These are phyloP conservation scores for Panagrolaimus sp. DNA, from an alignment of 1,140 invertebrate species.

Conservation along the genomic window DNA sequence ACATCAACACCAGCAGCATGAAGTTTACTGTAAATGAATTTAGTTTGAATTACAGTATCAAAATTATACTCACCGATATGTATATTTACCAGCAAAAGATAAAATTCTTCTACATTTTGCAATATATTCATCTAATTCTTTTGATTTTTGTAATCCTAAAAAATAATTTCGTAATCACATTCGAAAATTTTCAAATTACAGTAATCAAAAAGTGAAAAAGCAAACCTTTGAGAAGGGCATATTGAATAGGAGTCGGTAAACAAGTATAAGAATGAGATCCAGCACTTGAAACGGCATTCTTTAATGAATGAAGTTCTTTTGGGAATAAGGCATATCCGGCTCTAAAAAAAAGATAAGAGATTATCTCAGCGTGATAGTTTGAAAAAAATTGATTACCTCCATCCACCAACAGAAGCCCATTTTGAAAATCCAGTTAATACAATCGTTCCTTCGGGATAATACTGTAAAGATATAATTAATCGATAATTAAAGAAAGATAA, in stretches of 20 bases:
- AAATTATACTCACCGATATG: too few relatives aligned
- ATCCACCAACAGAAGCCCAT: slow-evolving; percentile 61
- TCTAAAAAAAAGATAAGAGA: too few relatives aligned
- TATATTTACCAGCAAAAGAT: too few relatives aligned
- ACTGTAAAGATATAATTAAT: slow-evolving; percentile 40
- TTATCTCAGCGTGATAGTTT: not conserved
- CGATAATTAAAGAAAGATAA: not conserved
- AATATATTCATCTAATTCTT: too few relatives aligned
- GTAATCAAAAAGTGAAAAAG: slow-evolving; percentile 42
- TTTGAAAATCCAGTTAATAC: slow-evolving; percentile 60
- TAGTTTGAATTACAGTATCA: too few relatives aligned
- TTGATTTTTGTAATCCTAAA: too few relatives aligned
- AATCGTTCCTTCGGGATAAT: slow-evolving; percentile 61
- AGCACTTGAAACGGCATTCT: slow-evolving; percentile 51
- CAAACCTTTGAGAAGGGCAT: slow-evolving; percentile 51
- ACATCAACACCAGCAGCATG: slow-evolving; percentile 37
- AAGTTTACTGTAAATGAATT: too few relatives aligned
- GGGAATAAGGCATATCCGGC: slow-evolving; percentile 60
- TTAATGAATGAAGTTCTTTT: slow-evolving; percentile 43
- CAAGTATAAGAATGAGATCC: slow-evolving; percentile 60
- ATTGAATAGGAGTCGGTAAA: slow-evolving; percentile 59
- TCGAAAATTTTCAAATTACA: slow-evolving; percentile 57
- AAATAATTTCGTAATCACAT: slow-evolving; percentile 59
- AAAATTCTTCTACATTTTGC: too few relatives aligned
- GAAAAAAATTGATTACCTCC: slow-evolving; percentile 48